These are phyloP conservation scores for Paramormyrops hopkinsi DNA, from an alignment of 2,797 vertebrate genomes.

Conservation along the genomic window DNA sequence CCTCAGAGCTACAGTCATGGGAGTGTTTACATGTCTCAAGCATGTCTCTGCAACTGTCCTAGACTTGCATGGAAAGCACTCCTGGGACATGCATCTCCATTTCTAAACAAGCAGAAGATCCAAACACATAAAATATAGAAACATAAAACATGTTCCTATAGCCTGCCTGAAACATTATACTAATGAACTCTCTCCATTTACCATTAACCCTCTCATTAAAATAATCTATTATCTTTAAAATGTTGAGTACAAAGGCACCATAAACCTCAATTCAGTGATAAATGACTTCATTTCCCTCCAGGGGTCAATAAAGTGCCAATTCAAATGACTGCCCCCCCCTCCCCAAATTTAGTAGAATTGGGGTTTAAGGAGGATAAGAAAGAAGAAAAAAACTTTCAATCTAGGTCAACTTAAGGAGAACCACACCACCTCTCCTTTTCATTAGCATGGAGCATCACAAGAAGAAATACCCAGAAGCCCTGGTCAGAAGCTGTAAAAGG, in stretches of 20 bases:
- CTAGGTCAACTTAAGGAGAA: neutral
- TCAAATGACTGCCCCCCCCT: neutral
- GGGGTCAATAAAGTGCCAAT: neutral
- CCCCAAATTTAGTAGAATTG: neutral
- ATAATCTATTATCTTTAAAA: neutral
- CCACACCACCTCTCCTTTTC: neutral
- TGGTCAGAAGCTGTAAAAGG: neutral
- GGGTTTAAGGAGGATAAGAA: neutral
- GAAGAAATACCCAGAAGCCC: neutral
- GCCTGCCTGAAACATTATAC: neutral
- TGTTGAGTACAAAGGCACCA: neutral
- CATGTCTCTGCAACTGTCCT: neutral
- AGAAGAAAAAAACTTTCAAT: neutral
- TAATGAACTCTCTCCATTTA: neutral
- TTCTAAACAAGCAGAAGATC: neutral
- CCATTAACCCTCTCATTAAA: neutral
- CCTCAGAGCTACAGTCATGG: neutral
- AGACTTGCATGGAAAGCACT: neutral
- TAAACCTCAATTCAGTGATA: neutral
- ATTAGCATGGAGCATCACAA: neutral
- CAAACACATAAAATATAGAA: neutral
- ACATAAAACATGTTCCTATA: neutral
- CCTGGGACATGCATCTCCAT: neutral
- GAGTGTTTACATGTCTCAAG: neutral
- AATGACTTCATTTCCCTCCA: neutral